Evolutionary conservation across 1,140 invertebrate genomes (phyloP).

Genomic region (Apolygus lucorum): DNA sequence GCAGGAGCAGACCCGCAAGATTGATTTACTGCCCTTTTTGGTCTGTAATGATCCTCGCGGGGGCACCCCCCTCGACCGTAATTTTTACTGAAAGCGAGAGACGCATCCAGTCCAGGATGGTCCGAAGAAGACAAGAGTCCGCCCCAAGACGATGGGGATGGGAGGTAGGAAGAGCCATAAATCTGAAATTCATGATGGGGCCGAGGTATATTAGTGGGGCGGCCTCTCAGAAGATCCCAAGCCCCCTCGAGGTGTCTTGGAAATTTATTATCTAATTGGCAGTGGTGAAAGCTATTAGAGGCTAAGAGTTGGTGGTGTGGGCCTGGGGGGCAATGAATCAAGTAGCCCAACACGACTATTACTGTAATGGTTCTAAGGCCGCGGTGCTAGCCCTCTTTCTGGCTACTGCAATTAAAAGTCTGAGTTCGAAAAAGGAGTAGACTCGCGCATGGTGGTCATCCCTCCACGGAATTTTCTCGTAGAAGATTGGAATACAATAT

Average conservation of each 20-base stretch:
- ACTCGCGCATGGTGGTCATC: too few species aligned
- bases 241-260: constrained; percentile 24
- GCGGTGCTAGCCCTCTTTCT: background rate
- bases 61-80: background rate
- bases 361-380: constrained; percentile 10
- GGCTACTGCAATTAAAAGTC: constrained; percentile 19
- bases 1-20: background rate
- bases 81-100: constrained; percentile 16
- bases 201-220: constrained; percentile 12
- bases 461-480: too few species aligned
- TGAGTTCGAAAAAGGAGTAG: background rate
- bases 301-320: constrained; percentile 17
- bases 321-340: constrained; percentile 19
- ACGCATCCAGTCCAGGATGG: background rate
- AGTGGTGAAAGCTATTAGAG: constrained; percentile 29
- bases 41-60: background rate
- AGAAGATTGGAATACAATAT: too few species aligned
- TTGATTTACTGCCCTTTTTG: constrained; percentile 1
- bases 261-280: constrained; percentile 30
- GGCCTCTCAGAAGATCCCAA: constrained; percentile 11
- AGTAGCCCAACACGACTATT: constrained; percentile 21
- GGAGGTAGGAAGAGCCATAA: constrained; percentile 18
- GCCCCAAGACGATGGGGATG: background rate
- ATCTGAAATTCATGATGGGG: constrained; percentile 21
- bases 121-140: background rate